Evolutionary conservation across 2,888 invertebrate species (phyloP).

Genomic region (Seira sanloemensis): DNA sequence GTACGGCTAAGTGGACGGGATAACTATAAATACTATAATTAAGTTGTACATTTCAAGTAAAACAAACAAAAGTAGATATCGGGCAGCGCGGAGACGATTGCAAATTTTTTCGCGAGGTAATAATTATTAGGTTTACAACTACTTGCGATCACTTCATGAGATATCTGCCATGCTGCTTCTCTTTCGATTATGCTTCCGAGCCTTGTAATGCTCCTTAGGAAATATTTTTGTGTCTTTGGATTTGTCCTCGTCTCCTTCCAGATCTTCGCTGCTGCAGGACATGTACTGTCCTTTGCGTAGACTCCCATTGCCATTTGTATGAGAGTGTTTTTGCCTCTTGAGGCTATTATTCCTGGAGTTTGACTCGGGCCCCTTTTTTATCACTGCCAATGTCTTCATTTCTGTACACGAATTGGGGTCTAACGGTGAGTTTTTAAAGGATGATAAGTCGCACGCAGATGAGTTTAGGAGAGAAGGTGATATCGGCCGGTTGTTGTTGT

Average conservation of each 20-base stretch:
- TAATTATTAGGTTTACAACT: background rate
- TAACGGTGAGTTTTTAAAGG: conserved; percentile 65
- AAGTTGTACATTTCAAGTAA: conserved; percentile 44
- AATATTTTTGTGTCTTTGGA: conserved; percentile 72
- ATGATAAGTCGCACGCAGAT: conserved; percentile 64
- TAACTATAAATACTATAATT: conserved; percentile 36
- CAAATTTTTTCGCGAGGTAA: background rate
- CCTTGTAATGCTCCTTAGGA: conserved; percentile 73
- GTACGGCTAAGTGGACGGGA: conserved; percentile 34
- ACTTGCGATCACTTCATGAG: conserved; percentile 2
- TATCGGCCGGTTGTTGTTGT: conserved; percentile 80
- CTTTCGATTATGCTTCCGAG: conserved; percentile 72
- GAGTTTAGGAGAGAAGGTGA: conserved; percentile 72
- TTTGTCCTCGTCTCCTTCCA: conserved; percentile 68
- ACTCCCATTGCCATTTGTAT: conserved; percentile 64
- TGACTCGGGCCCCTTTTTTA: conserved; percentile 38
- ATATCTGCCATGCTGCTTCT: conserved; percentile 61
- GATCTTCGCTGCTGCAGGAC: conserved; percentile 73
- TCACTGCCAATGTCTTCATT: conserved; percentile 66
- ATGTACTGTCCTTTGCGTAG: conserved; percentile 70
- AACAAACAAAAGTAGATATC: conserved; percentile 19
- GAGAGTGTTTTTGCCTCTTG: conserved; percentile 69
- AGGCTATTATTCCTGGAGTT: conserved; percentile 71
- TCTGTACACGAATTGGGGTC: conserved; percentile 67
- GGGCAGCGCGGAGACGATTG: conserved; percentile 12